A percentile compares a stretch with the other conserved stretches of the same genome.
These are phyloP conservation scores for Habropoda laboriosa DNA, from an alignment of 1,140 invertebrate species.

Conservation along the genomic window DNA sequence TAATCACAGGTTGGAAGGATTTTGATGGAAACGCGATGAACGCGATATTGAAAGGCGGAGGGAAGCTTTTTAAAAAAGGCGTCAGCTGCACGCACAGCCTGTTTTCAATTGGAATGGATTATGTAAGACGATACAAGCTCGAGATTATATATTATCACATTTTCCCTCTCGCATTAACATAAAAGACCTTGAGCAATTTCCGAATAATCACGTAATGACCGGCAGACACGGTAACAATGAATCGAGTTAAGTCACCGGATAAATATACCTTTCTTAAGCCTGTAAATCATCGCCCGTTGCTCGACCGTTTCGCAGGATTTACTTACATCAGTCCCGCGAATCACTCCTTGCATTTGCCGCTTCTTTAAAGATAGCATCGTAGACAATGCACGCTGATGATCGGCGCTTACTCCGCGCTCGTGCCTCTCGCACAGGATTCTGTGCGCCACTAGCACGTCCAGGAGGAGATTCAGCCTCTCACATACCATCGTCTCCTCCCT, in stretches of 20 bases:
- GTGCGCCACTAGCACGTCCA: conserved; percentile 85
- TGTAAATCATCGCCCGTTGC: conserved; percentile 8
- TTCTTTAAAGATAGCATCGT: conserved; percentile 88
- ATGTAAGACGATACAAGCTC: conserved; percentile 39
- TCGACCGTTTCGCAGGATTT: not conserved
- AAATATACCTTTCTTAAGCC: conserved; percentile 23
- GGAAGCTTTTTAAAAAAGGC: not conserved
- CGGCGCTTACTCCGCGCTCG: conserved; percentile 86
- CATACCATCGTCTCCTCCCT: conserved; percentile 84
- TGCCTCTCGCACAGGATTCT: conserved; percentile 87
- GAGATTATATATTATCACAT: conserved; percentile 43
- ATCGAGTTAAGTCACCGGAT: conserved; percentile 37
- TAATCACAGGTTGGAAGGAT: not conserved
- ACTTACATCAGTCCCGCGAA: conserved; percentile 84
- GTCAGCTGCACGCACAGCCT: not conserved
- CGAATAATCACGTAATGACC: conserved; percentile 44
- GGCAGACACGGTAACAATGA: not conserved
- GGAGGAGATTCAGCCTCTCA: conserved; percentile 84
- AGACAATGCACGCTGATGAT: conserved; percentile 87
- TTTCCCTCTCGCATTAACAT: conserved; percentile 24
- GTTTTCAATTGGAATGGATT: conserved; percentile 38
- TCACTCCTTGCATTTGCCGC: conserved; percentile 87
- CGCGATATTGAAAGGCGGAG: not conserved
- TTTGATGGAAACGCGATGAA: not conserved
- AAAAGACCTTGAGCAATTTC: conserved; percentile 29